Conservation (phyloP, 2,113 vertebrate genomes). For the Chaetops frenatus region DNA sequence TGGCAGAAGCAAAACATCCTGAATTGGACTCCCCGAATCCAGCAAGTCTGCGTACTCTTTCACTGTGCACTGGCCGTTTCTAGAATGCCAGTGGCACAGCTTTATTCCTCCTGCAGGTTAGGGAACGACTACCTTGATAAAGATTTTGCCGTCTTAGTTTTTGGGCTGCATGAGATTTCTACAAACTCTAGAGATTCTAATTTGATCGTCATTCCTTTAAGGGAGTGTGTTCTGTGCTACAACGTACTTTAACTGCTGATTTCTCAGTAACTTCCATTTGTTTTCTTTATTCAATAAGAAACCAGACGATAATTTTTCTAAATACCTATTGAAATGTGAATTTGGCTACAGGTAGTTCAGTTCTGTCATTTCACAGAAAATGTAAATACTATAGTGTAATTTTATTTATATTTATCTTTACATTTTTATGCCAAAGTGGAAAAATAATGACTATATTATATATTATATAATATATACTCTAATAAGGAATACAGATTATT, state of each 20-base stretch:
- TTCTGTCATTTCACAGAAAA: neutral
- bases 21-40: neutral
- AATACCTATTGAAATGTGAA: neutral
- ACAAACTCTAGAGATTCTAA: neutral
- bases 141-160: neutral
- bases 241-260: neutral
- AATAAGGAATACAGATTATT: neutral
- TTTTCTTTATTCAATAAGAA: neutral
- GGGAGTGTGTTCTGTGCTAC: neutral
- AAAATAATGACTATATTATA: neutral
- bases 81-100: neutral
- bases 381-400: neutral
- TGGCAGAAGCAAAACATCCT: slow-evolving; percentile 6
- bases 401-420: neutral
- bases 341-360: neutral
- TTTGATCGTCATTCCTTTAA: neutral
- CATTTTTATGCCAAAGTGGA: neutral
- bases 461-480: neutral
- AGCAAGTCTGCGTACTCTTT: neutral
- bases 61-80: neutral
- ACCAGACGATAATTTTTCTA: neutral
- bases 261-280: neutral
- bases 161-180: neutral
- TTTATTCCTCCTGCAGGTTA: neutral
- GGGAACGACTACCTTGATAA: neutral